These are phyloP conservation scores for Pedionomus torquatus DNA, from an alignment of 2,113 vertebrate genomes.

Conservation along the genomic window DNA sequence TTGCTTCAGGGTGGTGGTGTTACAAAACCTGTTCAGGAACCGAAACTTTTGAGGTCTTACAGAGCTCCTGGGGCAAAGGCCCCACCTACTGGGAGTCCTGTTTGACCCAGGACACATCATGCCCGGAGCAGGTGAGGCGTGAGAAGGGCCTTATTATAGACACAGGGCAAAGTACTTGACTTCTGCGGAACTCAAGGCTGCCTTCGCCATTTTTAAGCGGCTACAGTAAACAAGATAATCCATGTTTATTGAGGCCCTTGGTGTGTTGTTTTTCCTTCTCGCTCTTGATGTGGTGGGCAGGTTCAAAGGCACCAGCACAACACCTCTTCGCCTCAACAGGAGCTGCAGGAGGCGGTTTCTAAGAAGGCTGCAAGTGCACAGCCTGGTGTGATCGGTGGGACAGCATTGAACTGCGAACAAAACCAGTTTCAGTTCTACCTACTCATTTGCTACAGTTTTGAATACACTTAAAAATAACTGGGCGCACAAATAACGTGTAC, in stretches of 20 bases:
- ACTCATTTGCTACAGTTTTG: not conserved
- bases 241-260: not conserved
- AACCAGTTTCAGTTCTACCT: not conserved
- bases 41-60: not conserved
- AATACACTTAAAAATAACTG: not conserved
- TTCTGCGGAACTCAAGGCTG: not conserved
- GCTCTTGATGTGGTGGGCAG: not conserved
- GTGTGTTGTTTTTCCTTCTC: not conserved
- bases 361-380: not conserved
- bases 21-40: slow-evolving; percentile 39
- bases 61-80: not conserved
- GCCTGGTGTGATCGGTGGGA: not conserved
- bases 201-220: not conserved
- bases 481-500: not conserved
- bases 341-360: not conserved
- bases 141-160: not conserved
- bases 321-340: not conserved
- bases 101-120: not conserved
- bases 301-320: not conserved
- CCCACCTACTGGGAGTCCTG: not conserved
- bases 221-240: not conserved
- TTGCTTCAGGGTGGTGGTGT: not conserved
- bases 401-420: not conserved
- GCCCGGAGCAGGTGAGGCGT: not conserved
- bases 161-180: not conserved